Percentiles rank a stretch among this genome's conserved stretches.
These are phyloP conservation scores for Probosciger aterrimus DNA, from an alignment of 2,113 vertebrate genomes.

Conservation along the genomic window DNA sequence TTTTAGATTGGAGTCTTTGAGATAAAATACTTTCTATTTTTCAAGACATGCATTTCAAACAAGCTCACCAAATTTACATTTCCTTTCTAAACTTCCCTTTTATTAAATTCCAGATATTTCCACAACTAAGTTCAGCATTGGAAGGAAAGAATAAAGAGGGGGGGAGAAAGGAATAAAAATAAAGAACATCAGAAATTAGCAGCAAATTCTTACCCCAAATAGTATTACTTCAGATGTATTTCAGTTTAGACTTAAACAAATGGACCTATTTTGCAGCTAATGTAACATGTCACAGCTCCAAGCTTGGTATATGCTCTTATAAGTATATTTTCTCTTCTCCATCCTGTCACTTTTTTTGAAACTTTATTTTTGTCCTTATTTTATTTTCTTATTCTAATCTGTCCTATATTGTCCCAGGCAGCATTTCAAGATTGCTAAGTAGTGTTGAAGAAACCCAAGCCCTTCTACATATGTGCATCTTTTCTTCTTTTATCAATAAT, in stretches of 20 bases:
- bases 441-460: not conserved
- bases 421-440: not conserved
- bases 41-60: not conserved
- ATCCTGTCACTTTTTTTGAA: not conserved
- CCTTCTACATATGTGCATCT: not conserved
- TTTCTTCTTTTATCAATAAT: not conserved
- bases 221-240: not conserved
- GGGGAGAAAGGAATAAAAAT: not conserved
- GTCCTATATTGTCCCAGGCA: not conserved
- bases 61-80: not conserved
- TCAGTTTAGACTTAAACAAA: not conserved
- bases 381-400: not conserved
- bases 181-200: not conserved
- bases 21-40: not conserved
- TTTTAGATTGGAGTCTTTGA: not conserved
- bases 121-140: not conserved
- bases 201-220: not conserved
- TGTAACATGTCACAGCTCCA: not conserved
- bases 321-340: not conserved
- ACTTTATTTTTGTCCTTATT: not conserved
- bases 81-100: not conserved
- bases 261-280: not conserved
- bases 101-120: not conserved
- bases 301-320: not conserved
- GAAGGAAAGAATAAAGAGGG: not conserved